Evolutionary conservation across 23 tunicate genomes (phyloP).

Genomic region (Ciona savignyi): DNA sequence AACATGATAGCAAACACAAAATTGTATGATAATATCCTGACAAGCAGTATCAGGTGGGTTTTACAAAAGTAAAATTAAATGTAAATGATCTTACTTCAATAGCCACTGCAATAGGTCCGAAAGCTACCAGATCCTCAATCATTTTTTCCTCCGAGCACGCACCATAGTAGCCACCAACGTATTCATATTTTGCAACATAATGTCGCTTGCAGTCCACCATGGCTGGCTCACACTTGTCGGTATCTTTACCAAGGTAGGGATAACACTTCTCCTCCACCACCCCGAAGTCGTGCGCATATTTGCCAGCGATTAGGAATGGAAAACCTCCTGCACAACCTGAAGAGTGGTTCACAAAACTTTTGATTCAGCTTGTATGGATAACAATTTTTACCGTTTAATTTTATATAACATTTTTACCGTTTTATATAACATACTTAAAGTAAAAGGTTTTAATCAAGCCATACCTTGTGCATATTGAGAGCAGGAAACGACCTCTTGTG

Average conservation of each 20-base stretch:
- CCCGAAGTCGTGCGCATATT: slow-evolving; percentile 91
- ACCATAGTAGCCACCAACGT: slow-evolving; percentile 96
- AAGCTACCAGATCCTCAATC: slow-evolving; percentile 59
- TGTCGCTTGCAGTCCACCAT: slow-evolving; percentile 54
- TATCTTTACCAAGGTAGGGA: slow-evolving; percentile 72
- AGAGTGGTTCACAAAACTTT: not conserved
- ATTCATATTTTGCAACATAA: slow-evolving; percentile 76
- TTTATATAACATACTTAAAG: too few species aligned
- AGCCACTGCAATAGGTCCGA: slow-evolving; percentile 83
- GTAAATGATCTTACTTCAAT: slow-evolving; percentile 40
- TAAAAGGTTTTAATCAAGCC: too few species aligned
- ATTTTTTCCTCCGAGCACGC: slow-evolving; percentile 69
- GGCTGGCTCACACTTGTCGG: slow-evolving; percentile 32
- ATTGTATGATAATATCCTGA: too few species aligned
- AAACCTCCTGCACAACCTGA: slow-evolving; percentile 93
- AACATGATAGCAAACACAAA: too few species aligned
- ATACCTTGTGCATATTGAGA: slow-evolving; percentile 90
- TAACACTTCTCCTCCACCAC: slow-evolving; percentile 79
- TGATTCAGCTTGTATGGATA: too few species aligned
- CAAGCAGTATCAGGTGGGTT: too few species aligned
- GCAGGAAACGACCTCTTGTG: slow-evolving; percentile 91
- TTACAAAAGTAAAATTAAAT: too few species aligned
- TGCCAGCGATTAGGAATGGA: slow-evolving; percentile 86
- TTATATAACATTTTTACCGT: too few species aligned
- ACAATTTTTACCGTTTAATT: too few species aligned